Evolutionary conservation across 2,888 invertebrate species (phyloP).

Genomic region (Carabus problematicus): DNA sequence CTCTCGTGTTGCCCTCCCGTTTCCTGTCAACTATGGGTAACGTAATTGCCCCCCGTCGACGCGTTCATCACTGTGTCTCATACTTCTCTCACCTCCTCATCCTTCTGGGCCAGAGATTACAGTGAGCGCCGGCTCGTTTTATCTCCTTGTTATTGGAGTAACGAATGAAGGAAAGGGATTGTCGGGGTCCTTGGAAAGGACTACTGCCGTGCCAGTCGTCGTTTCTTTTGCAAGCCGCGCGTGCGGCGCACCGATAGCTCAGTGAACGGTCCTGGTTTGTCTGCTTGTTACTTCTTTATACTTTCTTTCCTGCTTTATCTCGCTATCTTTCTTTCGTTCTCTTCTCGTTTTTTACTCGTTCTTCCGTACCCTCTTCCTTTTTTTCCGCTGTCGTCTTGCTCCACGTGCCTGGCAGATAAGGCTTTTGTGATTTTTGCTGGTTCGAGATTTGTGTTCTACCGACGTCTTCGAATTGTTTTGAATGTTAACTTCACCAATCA

Average conservation of each 20-base stretch:
- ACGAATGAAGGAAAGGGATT: conserved; percentile 33
- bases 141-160: conserved; percentile 48
- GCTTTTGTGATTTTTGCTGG: conserved; percentile 6
- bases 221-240: not conserved
- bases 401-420: conserved; percentile 2
- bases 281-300: conserved; percentile 18
- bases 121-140: conserved; percentile 47
- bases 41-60: no score
- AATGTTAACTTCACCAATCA: conserved; percentile 32
- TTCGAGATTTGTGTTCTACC: conserved; percentile 12
- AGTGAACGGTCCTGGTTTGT: conserved; percentile 14
- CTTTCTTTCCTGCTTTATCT: not conserved
- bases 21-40: no score
- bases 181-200: conserved; percentile 9
- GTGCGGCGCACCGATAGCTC: conserved; percentile 33
- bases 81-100: not conserved
- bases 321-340: not conserved
- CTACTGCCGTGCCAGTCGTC: conserved; percentile 5
- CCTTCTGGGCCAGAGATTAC: conserved; percentile 44
- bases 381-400: conserved; percentile 1
- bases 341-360: conserved; percentile 2
- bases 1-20: no score
- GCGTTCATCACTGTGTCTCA: not conserved
- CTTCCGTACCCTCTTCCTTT: not conserved
- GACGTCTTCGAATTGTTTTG: conserved; percentile 28